Conservation (phyloP, 2,113 vertebrate genomes). For the Progne subis region DNA sequence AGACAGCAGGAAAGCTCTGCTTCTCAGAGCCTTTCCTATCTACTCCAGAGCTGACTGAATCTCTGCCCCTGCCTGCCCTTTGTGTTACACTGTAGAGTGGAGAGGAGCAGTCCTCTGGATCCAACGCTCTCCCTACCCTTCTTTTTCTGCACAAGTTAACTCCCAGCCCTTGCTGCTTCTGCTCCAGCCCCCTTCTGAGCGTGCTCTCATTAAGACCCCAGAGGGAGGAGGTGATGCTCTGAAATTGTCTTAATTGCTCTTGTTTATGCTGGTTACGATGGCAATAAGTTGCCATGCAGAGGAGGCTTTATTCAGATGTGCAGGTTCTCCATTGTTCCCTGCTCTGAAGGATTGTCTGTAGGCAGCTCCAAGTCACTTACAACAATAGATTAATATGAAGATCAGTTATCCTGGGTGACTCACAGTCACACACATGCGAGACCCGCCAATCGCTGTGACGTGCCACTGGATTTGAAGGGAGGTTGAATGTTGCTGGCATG, state of each 20-base stretch:
- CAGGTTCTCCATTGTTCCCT: constrained; percentile 56
- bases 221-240: constrained; percentile 68
- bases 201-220: constrained; percentile 63
- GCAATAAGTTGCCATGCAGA: constrained; percentile 65
- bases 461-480: constrained; percentile 28
- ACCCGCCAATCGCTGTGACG: constrained; percentile 52
- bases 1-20: not conserved
- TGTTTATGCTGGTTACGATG: constrained; percentile 71
- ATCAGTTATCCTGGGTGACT: constrained; percentile 65
- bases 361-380: constrained; percentile 71
- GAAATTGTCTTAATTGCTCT: constrained; percentile 70
- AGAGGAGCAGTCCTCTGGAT: not conserved
- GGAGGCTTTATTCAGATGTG: constrained; percentile 60
- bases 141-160: constrained; percentile 9
- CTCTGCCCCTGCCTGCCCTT: not conserved
- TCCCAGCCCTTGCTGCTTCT: constrained; percentile 27
- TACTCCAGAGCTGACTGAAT: not conserved
- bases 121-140: not conserved
- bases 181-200: constrained; percentile 44
- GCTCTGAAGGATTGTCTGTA: constrained; percentile 66
- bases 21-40: not conserved
- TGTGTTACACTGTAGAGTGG: not conserved
- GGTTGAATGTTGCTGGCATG: not conserved
- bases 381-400: constrained; percentile 68
- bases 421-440: constrained; percentile 62